Base-by-base conservation (phyloP, 1,140 invertebrate genomes). In the Lepidurus apus region DNA sequence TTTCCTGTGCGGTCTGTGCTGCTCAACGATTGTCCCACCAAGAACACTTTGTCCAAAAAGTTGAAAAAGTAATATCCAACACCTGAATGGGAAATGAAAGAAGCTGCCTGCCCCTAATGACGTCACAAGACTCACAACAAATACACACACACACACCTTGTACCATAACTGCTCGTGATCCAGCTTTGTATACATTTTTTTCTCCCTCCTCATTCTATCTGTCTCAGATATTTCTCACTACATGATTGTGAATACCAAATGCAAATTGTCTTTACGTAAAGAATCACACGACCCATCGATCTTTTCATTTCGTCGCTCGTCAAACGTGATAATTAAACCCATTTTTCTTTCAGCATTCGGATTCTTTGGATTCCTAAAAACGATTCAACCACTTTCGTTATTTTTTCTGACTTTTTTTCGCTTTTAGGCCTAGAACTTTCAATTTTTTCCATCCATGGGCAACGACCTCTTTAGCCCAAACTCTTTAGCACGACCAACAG, bases 201-300 rank as follows among this genome's bases (percentile, higher is more conserved):
- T n/a, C 53, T 65, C 53, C 53, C 53, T 47, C 45, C 45, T 65
- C 53, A 65, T 65, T n/a, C 53, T 65, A 21, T 65, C 13, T 65
- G 53, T 65, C 53, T 13, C 53, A 65, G 21, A 65, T 65, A n/a
- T n/a, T 65, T 65, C 53, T 65, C 53, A 65, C 53, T 65, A 65
- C 53, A 65, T 65, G 53, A 65, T 65, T 65, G 53, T 65, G 53
- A 65, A 65, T 65, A 65, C 21, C 53, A 65, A 65, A 65, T 65
- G 53, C 53, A 65, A 65, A 21, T 65, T 65, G 53, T 65, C 53
- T 65, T 65, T 65, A 65, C 53, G 53, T 65, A 65, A 65, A 65
- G 21, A 34, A 34, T 34, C 34, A 65, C n/a, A 65, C 4, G 21
- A 65, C 13, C 13, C 7, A 17, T 65, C 17, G 17, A 65, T 65